Evolutionary conservation across 2,113 vertebrate genomes (phyloP).

Genomic region (Propithecus coquereli): DNA sequence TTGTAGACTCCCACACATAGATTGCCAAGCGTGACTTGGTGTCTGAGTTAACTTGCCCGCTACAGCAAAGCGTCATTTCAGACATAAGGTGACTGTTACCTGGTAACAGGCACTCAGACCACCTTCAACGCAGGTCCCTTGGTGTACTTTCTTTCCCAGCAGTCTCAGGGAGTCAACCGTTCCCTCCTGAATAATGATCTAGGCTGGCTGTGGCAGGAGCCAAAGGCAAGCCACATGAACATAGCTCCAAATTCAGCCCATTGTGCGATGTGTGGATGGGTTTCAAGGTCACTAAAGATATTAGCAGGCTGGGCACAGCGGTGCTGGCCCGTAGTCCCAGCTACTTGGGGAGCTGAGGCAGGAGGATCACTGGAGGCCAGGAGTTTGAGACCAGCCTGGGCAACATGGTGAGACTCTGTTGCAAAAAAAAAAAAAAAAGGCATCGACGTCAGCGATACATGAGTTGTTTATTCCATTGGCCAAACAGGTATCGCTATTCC

Average conservation of each 20-base stretch:
- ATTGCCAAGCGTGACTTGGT: neutral
- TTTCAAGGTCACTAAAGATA: neutral
- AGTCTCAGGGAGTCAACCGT: neutral
- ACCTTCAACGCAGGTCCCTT: neutral
- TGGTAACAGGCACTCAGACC: neutral
- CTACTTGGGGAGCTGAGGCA: too few species aligned
- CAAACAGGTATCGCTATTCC: neutral
- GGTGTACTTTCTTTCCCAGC: neutral
- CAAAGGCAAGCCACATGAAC: too few species aligned
- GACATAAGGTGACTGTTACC: neutral
- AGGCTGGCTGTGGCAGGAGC: neutral
- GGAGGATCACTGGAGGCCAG: too few species aligned
- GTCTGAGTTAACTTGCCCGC: neutral
- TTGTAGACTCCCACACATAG: neutral
- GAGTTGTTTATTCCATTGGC: neutral
- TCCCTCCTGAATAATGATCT: neutral
- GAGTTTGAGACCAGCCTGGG: too few species aligned
- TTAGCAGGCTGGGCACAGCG: too few species aligned
- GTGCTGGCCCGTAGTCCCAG: too few species aligned
- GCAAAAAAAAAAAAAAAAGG: too few species aligned
- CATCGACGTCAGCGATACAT: too few species aligned
- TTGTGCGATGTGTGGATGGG: accelerated
- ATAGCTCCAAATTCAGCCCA: neutral
- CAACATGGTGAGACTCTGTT: too few species aligned
- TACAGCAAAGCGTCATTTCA: neutral